Base-by-base conservation (phyloP, 2,888 invertebrate species). In the Agrochola circellaris region DNA sequence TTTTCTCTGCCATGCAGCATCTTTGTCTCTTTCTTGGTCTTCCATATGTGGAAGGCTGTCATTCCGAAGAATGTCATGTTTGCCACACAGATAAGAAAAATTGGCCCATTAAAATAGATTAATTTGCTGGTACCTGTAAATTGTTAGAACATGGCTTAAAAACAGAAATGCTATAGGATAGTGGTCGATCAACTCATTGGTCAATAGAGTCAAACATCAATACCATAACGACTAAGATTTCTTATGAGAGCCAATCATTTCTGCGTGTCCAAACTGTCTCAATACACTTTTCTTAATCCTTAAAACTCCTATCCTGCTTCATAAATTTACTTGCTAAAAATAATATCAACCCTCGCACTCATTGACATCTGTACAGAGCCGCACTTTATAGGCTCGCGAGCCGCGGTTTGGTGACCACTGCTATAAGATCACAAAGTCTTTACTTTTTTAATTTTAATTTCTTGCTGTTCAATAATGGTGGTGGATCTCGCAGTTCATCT, bases 101-200 rank as follows among this genome's bases (percentile, higher is more conserved):
- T 95, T 0, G 96, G 96, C 2, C 93, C 93, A 82, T 96, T 96
- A 1, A 96, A 79, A 88, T 96, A 96, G 0, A 96, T 26, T n/a
- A 96, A 87, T 81, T 92, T 94, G 81, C 94, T 94, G 5, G 71
- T 88, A 0, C 95, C 96, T 96, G 93, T 23, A 94, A 93, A 68
- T 70, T 51, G 42, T 64, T 9, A 38, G 2, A 42, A 11, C 38
- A 1, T 42, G 42, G 42, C 11, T 42, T 42, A 9, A 11, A 11
- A n/a, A 26, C 8, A 17, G 17, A 68, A 54, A 4, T 34, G 17
- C 17, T 51, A 3, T 11, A 42, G 34, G 34, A 34, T 5, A 34
- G 34, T 34, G 34, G 34, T 34, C 34, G 34, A 34, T 34, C 3
- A 34, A 34, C 34, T 34, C 34, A 34, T 34, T 34, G 5, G 34